Conservation (phyloP, 1,140 invertebrate genomes). For the Babylonia areolata region DNA sequence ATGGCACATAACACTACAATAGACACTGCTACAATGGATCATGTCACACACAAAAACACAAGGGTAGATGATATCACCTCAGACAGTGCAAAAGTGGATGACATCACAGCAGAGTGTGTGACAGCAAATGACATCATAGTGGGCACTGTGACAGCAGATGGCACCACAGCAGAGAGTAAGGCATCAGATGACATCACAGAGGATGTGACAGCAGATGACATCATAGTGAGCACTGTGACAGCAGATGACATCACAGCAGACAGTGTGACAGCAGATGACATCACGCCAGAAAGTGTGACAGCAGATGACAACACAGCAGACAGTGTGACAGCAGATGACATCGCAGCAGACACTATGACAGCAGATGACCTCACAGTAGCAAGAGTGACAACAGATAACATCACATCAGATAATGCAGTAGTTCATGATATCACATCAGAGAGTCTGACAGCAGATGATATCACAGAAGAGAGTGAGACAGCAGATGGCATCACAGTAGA, state of each 20-base stretch:
- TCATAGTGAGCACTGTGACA: not conserved
- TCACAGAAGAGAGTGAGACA: not conserved
- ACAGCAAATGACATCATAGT: not conserved
- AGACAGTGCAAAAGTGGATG: not conserved
- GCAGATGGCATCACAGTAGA: not conserved
- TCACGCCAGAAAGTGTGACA: not conserved
- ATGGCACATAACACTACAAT: not conserved
- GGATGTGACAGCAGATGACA: not conserved
- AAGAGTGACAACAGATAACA: not conserved
- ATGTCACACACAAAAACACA: not conserved
- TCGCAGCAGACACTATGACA: not conserved
- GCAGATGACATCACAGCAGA: not conserved
- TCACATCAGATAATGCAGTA: not conserved
- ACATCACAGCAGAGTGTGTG: not conserved
- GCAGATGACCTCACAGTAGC: not conserved
- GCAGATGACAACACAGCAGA: not conserved
- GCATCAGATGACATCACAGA: not conserved
- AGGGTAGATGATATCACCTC: not conserved
- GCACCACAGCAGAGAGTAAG: not conserved
- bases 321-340: not conserved
- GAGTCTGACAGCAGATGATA: not conserved
- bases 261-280: not conserved
- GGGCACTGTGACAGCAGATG: not conserved
- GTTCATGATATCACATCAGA: not conserved
- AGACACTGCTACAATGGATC: not conserved